Evolutionary conservation across 1,140 invertebrate genomes (phyloP), one percentile per base, ranked within the genome.

Genomic region (Ericerus pela): DNA sequence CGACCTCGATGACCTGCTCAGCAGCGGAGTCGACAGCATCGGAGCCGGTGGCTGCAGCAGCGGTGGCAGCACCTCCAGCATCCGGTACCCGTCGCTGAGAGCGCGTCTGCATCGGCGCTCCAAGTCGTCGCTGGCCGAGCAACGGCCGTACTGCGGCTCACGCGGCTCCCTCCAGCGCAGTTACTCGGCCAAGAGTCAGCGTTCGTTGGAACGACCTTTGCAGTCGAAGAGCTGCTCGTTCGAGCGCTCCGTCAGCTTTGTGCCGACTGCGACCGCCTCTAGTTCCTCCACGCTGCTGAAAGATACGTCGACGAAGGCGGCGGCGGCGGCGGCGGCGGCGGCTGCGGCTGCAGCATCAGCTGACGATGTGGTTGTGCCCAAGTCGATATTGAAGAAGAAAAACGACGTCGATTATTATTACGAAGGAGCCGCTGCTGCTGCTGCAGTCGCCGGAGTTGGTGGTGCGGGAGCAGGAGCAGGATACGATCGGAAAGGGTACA

Each of bases 331-430:
- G n/a, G n/a, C n/a, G n/a, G n/a, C n/a, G n/a, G n/a, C n/a, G n/a
- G n/a, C 36, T 26, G 16, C 18, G 1, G 29, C 41, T 18, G 28
- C 6, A 24, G 14, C 41, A 10, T 18, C 20, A 10, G 18, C 36
- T 2, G 47, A 33, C 1, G 69, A 65, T 20, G 72, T 71, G 58
- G 68, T 70, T 38, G 73, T 75, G 51, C 66, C 74, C 10, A 71
- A 72, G 59, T 70, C 71, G 10, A 75, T 76, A 53, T 62, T 77
- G 12, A 78, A 77, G 63, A 73, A 72, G 11, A 75, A 74, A 62
- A 71, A 55, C 22, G 38, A 55, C 11, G 28, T 36, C 14, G 53
- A 54, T 20, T 59, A 55, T 33, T 43, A 52, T 12, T 56, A 56
- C 29, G 0, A 27, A 1, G 22, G 20, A 1, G 38, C n/a, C n/a